A percentile compares a stretch with the other conserved stretches of the same genome.
Evolutionary conservation across 2,113 vertebrate genomes (phyloP).

Genomic region (Ginglymostoma cirratum): DNA sequence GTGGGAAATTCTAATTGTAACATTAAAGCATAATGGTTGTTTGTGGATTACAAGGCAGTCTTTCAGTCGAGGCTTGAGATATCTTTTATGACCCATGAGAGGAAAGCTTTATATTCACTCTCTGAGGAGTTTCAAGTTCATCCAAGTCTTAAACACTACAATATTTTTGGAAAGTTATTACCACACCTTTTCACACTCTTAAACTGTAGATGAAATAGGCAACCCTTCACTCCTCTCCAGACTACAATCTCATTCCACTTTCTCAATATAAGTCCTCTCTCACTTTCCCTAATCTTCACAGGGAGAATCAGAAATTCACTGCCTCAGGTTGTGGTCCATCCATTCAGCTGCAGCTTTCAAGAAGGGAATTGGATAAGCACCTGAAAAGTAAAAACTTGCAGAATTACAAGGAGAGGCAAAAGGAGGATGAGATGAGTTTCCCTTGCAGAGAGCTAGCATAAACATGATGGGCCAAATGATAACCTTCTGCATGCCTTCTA

Average conservation of each 20-base stretch:
- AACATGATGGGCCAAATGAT: too few relatives aligned
- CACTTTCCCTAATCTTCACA: too few relatives aligned
- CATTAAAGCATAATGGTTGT: neutral
- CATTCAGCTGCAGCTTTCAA: too few relatives aligned
- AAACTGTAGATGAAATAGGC: neutral
- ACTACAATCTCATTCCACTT: neutral
- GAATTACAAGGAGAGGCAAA: too few relatives aligned
- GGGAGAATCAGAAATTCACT: too few relatives aligned
- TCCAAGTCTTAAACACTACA: neutral
- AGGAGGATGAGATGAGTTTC: too few relatives aligned
- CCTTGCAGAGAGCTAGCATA: too few relatives aligned
- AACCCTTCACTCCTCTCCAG: neutral
- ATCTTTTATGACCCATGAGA: neutral
- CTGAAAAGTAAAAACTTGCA: too few relatives aligned
- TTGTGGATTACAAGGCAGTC: neutral
- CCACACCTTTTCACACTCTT: neutral
- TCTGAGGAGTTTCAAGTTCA: neutral
- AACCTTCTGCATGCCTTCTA: too few relatives aligned
- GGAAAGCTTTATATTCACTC: neutral
- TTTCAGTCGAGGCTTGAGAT: neutral
- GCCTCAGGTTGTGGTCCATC: too few relatives aligned
- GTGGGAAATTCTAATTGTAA: constrained; percentile 5
- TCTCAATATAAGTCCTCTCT: too few relatives aligned
- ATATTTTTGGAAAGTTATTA: neutral
- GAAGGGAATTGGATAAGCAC: too few relatives aligned